Percentiles rank a stretch among this genome's conserved stretches.
Evolutionary conservation across 2,888 invertebrate genomes (phyloP).

Genomic region (Metellina segmentata): DNA sequence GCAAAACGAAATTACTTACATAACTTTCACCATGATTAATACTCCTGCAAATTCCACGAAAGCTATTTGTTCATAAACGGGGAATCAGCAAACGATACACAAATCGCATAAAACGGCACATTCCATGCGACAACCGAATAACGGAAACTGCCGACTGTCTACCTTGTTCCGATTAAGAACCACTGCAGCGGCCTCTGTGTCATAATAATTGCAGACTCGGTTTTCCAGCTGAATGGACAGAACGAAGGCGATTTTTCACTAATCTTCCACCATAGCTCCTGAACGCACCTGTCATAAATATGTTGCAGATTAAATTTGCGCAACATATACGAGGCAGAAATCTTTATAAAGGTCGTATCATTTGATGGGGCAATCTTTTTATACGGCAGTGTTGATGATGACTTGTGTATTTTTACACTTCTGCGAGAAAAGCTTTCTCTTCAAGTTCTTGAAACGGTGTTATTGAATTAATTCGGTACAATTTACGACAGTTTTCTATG

Average conservation of each 20-base stretch:
- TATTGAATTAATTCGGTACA: too few species aligned
- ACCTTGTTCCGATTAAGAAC: neutral
- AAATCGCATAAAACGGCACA: neutral
- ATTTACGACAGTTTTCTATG: too few species aligned
- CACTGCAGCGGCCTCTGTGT: constrained; percentile 3
- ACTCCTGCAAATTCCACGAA: neutral
- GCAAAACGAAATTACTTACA: constrained; percentile 19
- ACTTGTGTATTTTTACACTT: neutral
- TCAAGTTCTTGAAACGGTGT: neutral
- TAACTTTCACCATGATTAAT: constrained; percentile 42
- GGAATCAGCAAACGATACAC: neutral
- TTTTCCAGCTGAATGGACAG: constrained; percentile 46
- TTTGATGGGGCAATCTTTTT: neutral
- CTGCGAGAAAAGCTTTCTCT: neutral
- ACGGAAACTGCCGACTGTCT: neutral
- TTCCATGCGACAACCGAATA: neutral
- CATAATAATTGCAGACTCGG: neutral
- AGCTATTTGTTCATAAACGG: neutral
- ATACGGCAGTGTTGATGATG: constrained; percentile 4
- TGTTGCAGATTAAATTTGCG: constrained; percentile 30
- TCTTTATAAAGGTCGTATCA: constrained; percentile 4
- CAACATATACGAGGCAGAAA: constrained; percentile 4
- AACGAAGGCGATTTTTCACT: constrained; percentile 24
- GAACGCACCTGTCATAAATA: constrained; percentile 28
- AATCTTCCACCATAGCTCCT: constrained; percentile 8